Base-by-base conservation (phyloP, 1,140 invertebrate species). In the Pantala flavescens region DNA sequence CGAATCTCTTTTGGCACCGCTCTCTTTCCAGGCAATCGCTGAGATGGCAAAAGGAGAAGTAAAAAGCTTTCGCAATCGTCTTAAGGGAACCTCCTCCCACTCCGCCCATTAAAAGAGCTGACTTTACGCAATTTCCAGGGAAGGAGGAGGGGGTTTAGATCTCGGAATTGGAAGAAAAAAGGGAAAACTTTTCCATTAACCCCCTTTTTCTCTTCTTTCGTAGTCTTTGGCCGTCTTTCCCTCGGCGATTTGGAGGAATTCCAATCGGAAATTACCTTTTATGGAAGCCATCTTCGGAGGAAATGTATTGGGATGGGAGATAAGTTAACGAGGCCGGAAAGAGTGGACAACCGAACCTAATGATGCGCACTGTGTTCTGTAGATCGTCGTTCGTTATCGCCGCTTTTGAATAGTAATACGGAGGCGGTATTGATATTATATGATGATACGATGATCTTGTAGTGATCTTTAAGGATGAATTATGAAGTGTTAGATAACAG, bases 211-310 rank as follows among this genome's bases (percentile, higher is more conserved):
- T 63, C n/a, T 12, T 63, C n/a, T 63, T 63, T 63, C 49, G 49
- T 63, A 63, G 49, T 63, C 49, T 63, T 63, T 63, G 49, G 49
- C 49, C 49, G 49, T 21, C 14, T 63, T 63, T 63, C 49, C 49
- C n/a, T 63, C 49, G 49, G 49, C 49, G n/a, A 63, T 63, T 63
- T 63, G 49, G n/a, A 63, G 16, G 49, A 16, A 63, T 63, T 63
- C 49, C 49, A 63, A 63, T 63, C 49, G 49, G n/a, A 63, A 63
- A 63, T 63, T 63, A 63, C 49, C 49, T 63, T 63, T 63, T 63
- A 63, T 63, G n/a, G 49, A 7, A 63, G 49, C n/a, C 49, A 63
- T 63, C 16, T 12, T 19, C 16, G n/a, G n/a, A 63, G 49, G n/a
- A 63, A 63, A 63, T 63, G 49, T 16, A 63, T 63, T 63, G 49